phyloP scores from a whole-genome alignment of 2,888 invertebrate genomes.

The Protonemura montana region DNA sequence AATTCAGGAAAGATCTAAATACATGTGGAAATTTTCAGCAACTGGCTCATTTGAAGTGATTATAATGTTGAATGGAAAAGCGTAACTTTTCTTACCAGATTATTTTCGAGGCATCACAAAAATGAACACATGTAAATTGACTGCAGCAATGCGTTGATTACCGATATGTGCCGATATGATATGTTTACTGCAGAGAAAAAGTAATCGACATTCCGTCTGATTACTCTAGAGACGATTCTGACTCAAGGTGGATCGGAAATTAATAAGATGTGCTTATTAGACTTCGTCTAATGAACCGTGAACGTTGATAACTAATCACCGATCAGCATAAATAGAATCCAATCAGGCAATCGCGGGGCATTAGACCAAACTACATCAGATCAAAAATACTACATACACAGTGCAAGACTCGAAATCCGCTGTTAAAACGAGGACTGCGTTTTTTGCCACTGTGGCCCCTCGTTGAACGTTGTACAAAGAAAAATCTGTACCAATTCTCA shows the following conservation, averaged over 20 bases:
- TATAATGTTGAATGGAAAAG: no score
- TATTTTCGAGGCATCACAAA: no score
- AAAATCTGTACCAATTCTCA: conserved; percentile 39
- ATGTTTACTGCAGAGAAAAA: no score
- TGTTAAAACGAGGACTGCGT: not conserved
- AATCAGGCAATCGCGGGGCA: not conserved
- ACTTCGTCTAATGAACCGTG: not conserved
- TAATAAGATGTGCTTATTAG: not conserved
- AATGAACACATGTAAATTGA: no score
- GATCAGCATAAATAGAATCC: not conserved
- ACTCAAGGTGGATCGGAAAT: not conserved
- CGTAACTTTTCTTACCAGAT: no score
- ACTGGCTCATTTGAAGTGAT: no score
- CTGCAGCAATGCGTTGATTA: no score
- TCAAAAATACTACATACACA: not conserved
- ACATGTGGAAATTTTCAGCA: no score
- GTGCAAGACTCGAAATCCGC: not conserved
- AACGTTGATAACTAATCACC: not conserved
- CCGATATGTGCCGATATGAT: no score
- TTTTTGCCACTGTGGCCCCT: not conserved
- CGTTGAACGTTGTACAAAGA: not conserved
- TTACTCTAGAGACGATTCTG: not conserved
- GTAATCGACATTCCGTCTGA: not conserved
- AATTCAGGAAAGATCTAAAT: no score
- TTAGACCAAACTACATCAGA: not conserved